These are phyloP conservation scores for Musca vetustissima DNA, from an alignment of 1,140 invertebrate species.

Conservation along the genomic window DNA sequence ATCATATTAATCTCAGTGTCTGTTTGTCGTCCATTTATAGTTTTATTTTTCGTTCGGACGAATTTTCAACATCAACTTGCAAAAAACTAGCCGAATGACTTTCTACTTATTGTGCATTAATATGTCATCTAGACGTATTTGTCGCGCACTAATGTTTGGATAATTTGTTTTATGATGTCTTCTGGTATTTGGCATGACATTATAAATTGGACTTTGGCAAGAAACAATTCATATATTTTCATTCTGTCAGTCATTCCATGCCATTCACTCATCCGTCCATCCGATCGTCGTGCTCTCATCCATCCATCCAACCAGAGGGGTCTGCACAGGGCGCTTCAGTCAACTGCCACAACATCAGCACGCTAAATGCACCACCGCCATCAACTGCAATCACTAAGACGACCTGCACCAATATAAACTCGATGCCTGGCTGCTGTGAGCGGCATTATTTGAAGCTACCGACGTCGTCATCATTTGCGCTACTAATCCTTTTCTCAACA, in stretches of 20 bases:
- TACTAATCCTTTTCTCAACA: slow-evolving; percentile 55
- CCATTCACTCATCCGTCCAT: slow-evolving; percentile 7
- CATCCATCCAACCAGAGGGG: too few species aligned
- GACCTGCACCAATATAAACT: neutral
- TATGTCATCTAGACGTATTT: too few species aligned
- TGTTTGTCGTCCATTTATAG: too few species aligned
- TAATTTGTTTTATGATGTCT: slow-evolving; percentile 3
- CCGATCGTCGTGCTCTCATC: neutral
- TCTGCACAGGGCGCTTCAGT: neutral
- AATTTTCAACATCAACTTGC: too few species aligned
- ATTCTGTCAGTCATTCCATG: too few species aligned
- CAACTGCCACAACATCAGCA: slow-evolving; percentile 15
- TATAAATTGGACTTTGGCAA: slow-evolving; percentile 18
- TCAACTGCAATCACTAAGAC: neutral
- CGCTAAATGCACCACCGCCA: neutral
- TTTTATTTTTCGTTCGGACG: too few species aligned
- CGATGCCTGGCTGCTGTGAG: neutral
- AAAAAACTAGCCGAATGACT: too few species aligned
- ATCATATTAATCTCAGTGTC: too few species aligned
- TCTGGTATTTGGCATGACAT: neutral
- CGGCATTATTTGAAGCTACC: slow-evolving; percentile 50
- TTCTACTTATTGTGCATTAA: too few species aligned
- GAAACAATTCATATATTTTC: slow-evolving; percentile 2
- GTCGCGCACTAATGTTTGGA: too few species aligned
- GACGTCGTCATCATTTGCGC: slow-evolving; percentile 25